Evolutionary conservation across 2,888 invertebrate species (phyloP).

Genomic region (Watsonalla binaria): DNA sequence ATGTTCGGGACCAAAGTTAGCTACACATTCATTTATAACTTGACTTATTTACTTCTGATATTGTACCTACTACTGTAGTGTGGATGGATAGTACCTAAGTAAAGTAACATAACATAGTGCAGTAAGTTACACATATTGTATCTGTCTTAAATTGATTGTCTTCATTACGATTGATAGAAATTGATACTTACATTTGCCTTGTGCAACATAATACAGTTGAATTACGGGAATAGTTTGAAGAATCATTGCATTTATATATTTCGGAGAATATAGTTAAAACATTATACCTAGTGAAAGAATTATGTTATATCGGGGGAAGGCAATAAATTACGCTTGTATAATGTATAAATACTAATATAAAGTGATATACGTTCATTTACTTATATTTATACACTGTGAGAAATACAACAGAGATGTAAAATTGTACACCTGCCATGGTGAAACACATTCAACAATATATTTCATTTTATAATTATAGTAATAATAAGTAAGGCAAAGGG

Average conservation of each 20-base stretch:
- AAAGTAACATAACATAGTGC: background rate
- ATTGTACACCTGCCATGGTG: slow-evolving; percentile 8
- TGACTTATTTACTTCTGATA: slow-evolving; percentile 5
- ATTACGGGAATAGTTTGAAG: background rate
- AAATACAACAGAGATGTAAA: slow-evolving; percentile 11
- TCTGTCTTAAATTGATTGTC: background rate
- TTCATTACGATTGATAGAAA: no score
- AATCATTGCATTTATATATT: slow-evolving; percentile 10
- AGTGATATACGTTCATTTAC: slow-evolving; percentile 27
- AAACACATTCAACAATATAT: slow-evolving; percentile 3
- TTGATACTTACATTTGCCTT: no score
- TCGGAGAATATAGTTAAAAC: slow-evolving; percentile 10
- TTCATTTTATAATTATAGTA: slow-evolving; percentile 2
- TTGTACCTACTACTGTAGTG: slow-evolving; percentile 1
- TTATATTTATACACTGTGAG: slow-evolving; percentile 15
- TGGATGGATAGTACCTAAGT: background rate
- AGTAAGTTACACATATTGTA: background rate
- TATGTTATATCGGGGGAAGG: slow-evolving; percentile 80
- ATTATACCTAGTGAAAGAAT: slow-evolving; percentile 22
- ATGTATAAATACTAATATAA: slow-evolving; percentile 59
- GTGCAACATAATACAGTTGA: no score
- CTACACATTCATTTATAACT: slow-evolving; percentile 23
- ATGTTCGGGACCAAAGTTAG: slow-evolving; percentile 57
- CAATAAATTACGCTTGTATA: slow-evolving; percentile 84
- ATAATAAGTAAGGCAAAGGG: slow-evolving; percentile 38